Base-by-base conservation (phyloP, 2,888 invertebrate species). In the Embidobia sp. region DNA sequence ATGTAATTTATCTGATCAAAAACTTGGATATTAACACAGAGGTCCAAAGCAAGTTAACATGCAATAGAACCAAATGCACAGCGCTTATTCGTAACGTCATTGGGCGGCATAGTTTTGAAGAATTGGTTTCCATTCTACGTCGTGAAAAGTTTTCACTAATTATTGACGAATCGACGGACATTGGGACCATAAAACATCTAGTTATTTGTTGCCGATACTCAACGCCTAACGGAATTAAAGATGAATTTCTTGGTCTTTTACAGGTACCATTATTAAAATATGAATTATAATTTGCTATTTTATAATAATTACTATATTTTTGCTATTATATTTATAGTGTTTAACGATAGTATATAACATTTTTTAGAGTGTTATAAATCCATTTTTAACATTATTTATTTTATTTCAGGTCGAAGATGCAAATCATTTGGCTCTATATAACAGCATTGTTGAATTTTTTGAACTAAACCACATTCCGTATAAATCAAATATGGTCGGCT, bases 401-500 rank as follows among this genome's bases (percentile, higher is more conserved):
- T 19, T 42, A 10, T 22, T 42, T 7, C 19, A 72, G 72, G 72
- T 72, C 8, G 27, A 42, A 35, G 22, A 72, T 63, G 72, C 2
- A 13, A 61, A 31, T 7, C 70, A 51, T n/a, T 4, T 1, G 3
- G 49, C 33, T 1, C 7, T 59, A 7, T 59, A 59, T 15, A 19
- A 44, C 2, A 10, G 11, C 8, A 72, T 72, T n/a, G 53, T 46
- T 0, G n/a, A 46, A 0, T 72, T 72, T 29, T 72, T 72, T 6
- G 11, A 44, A 7, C 0, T 10, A 2, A 2, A 33, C 7, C 29
- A 46, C 4, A 63, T 72, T 16, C 63, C 63, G 5, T 63, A 48
- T 29, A 64, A 57, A 15, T 1, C 13, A n/a, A 75, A 75, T 42
- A 79, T 87, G 79, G 82, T 87, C 40, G 87, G 87, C 0, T 88